A percentile compares a stretch with the other conserved stretches of the same genome.
Conservation (phyloP, 2,888 invertebrate species). For the Bibio marci region DNA sequence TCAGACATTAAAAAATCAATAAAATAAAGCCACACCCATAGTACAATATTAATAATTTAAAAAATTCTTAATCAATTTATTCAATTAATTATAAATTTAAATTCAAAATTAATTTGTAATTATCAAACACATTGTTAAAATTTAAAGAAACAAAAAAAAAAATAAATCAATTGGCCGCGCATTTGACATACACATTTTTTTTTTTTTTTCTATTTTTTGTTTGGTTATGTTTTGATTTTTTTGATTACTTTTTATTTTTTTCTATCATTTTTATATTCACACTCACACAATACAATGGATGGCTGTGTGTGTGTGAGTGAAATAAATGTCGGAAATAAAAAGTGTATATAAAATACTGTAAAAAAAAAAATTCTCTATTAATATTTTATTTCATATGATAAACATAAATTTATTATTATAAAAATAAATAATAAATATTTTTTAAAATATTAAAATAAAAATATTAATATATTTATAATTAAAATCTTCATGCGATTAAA, state of each 20-base stretch:
- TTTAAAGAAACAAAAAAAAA: neutral
- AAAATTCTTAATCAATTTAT: neutral
- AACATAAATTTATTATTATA: too few species aligned
- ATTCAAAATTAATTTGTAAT: neutral
- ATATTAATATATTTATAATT: too few species aligned
- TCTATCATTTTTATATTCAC: neutral
- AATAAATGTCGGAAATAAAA: neutral
- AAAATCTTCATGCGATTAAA: too few species aligned
- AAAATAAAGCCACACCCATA: constrained; percentile 1
- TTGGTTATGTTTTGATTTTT: neutral
- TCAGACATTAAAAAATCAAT: constrained; percentile 3
- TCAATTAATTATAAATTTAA: neutral
- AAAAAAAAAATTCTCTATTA: too few species aligned
- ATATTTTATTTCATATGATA: too few species aligned
- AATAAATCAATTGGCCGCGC: too few species aligned
- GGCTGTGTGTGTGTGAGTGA: neutral
- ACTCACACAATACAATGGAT: neutral
- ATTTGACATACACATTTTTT: neutral
- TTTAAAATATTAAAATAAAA: too few species aligned
- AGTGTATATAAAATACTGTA: neutral
- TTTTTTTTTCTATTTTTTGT: too few species aligned
- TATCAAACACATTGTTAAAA: too few species aligned
- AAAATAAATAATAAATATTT: too few species aligned
- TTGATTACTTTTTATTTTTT: neutral
- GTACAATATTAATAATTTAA: neutral